These are phyloP conservation scores for Gisinianus flammeolus DNA, from an alignment of 2,888 invertebrate species.

Conservation along the genomic window DNA sequence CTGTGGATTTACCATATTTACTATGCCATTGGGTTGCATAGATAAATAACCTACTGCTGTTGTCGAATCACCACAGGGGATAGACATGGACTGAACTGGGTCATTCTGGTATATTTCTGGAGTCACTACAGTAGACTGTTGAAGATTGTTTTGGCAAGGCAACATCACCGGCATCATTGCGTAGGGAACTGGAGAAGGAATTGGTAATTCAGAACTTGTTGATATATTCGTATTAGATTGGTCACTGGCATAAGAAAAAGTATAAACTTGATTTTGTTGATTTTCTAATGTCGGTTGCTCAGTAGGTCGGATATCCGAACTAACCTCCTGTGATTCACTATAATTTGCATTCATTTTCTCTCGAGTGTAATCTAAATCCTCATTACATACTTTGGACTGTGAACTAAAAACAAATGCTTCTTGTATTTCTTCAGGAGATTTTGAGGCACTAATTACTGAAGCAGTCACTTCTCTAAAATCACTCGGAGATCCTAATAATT, in stretches of 20 bases:
- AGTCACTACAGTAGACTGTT: no score
- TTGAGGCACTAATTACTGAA: background rate
- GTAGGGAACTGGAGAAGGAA: background rate
- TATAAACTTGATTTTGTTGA: background rate
- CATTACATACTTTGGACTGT: no score
- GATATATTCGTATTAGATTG: background rate
- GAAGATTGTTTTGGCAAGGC: background rate
- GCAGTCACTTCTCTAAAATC: background rate
- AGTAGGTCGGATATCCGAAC: background rate
- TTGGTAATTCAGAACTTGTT: background rate
- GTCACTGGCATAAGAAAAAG: background rate
- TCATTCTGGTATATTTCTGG: no score
- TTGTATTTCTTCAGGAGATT: background rate
- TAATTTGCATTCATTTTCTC: background rate
- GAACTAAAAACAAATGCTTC: background rate
- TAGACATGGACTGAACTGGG: no score
- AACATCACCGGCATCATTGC: background rate
- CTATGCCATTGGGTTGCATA: no score
- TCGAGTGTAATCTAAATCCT: no score
- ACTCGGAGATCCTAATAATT: background rate
- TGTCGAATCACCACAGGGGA: no score
- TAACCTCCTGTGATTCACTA: no score
- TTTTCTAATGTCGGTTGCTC: background rate
- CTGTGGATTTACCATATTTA: no score
- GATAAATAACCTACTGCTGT: no score